Base-by-base conservation (phyloP, 2,888 invertebrate genomes). In the Phoenoteleia sp. region DNA sequence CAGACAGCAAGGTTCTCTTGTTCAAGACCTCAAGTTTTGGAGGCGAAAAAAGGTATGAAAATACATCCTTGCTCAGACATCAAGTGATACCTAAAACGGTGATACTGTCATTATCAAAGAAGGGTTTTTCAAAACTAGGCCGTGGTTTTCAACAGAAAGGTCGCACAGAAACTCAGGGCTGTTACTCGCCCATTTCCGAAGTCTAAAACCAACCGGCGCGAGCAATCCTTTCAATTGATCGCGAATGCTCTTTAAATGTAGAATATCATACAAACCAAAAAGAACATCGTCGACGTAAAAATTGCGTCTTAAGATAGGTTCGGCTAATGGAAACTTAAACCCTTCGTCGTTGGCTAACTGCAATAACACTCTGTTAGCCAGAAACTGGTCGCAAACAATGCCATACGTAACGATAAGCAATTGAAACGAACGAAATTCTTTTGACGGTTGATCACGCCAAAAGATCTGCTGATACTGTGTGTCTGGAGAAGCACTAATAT, bases 281-380 rank as follows among this genome's bases (percentile, higher is more conserved):
- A 56, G 23, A 2, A 52, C 52, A 52, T 56, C 56, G 29, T 56
- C 56, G 9, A 33, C 33, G 7, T 56, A 56, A 33, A 56, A 56
- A 33, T 56, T 29, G 3, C 25, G 15, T 7, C 33, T 6, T 1
- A 33, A 3, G 2, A 56, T 19, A 1, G 33, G 23, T 11, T 19
- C 56, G 15, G 17, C 56, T 9, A 33, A 6, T 0, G 56, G 19
- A 13, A 21, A 56, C 15, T 4, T 17, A 4, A 3, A 2, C 0
- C 17, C 56, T 7, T 56, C 29, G 15, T 33, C 33, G 13, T 52
- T 5, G 11, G 52, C 25, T 13, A 52, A 52, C n/a, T 52, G 52
- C 13, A 15, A 3, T 2, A 52, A 25, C 0, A 56, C 54, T 3
- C 54, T 4, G 29, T 56, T 29, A 2, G 54, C 54, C 2, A 56